Percentiles rank a stretch among this genome's conserved stretches.
Conservation (phyloP, 1,140 invertebrate genomes). For the Nasonia giraulti region DNA sequence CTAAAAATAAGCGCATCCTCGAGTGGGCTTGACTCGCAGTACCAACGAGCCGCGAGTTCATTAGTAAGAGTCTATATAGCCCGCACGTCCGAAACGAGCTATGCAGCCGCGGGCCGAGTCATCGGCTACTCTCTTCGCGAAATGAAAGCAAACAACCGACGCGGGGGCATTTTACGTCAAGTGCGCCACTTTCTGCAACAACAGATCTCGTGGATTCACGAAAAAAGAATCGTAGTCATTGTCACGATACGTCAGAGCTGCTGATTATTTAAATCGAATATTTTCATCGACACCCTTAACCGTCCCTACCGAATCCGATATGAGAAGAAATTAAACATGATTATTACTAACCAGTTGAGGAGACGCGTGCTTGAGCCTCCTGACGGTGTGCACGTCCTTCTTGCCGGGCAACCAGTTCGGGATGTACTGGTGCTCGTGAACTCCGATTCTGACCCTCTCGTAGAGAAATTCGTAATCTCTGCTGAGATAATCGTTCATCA, state of each 20-base stretch:
- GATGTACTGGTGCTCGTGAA: conserved; percentile 70
- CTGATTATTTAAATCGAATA: neutral
- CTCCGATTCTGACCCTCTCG: conserved; percentile 65
- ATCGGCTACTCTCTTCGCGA: conserved; percentile 10
- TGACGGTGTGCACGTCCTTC: conserved; percentile 63
- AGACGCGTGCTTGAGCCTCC: conserved; percentile 54
- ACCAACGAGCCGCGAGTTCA: neutral
- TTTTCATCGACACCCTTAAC: neutral
- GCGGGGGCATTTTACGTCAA: conserved; percentile 14
- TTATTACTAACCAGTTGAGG: conserved; percentile 64
- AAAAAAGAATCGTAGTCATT: neutral
- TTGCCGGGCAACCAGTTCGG: conserved; percentile 72
- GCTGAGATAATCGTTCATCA: conserved; percentile 65
- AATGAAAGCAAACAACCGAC: conserved; percentile 45
- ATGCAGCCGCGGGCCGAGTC: conserved; percentile 2
- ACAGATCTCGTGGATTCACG: neutral
- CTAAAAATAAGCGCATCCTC: conserved; percentile 30
- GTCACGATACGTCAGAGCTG: neutral
- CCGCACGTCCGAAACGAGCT: conserved; percentile 8
- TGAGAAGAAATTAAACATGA: conserved; percentile 6
- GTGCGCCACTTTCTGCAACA: neutral
- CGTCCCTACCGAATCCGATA: neutral
- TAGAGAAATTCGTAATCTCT: conserved; percentile 68
- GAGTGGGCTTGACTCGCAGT: neutral
- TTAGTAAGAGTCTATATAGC: conserved; percentile 8